Evolutionary conservation across 2,888 invertebrate genomes (phyloP).

Genomic region (Drosophila pegasa): DNA sequence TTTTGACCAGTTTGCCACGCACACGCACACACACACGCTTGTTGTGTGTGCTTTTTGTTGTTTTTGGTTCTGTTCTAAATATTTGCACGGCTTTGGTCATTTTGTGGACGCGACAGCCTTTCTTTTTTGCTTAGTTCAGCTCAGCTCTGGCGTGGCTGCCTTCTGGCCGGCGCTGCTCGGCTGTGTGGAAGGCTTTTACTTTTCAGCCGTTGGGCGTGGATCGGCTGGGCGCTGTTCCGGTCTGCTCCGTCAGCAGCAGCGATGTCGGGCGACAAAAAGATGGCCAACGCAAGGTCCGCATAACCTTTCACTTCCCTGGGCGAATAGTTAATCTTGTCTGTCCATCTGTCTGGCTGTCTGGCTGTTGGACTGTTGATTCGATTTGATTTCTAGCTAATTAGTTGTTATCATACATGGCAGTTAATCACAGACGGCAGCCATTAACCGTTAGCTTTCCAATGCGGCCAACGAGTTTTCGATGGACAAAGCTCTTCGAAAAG

Average conservation of each 20-base stretch:
- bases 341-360: constrained; percentile 14
- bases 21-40: constrained; percentile 22
- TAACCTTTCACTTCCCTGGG: constrained; percentile 59
- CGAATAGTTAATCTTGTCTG: constrained; percentile 27
- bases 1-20: constrained; percentile 35
- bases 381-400: constrained; percentile 74
- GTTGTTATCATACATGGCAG: constrained; percentile 64
- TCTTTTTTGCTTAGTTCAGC: constrained; percentile 31
- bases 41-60: constrained; percentile 15
- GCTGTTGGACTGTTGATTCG: constrained; percentile 42
- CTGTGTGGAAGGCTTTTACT: constrained; percentile 44
- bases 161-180: constrained; percentile 1
- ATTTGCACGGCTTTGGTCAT: constrained; percentile 56
- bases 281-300: constrained; percentile 13
- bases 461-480: constrained; percentile 61
- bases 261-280: constrained; percentile 14
- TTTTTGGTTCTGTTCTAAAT: constrained; percentile 62
- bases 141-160: constrained; percentile 16
- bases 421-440: constrained; percentile 60
- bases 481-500: constrained; percentile 9
- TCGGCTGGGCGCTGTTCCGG: constrained; percentile 36
- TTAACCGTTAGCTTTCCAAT: constrained; percentile 70
- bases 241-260: constrained; percentile 22
- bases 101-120: constrained; percentile 40
- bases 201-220: constrained; percentile 24